Conservation (phyloP, 2,888 invertebrate species). For the Hemistola chrysoprasaria region DNA sequence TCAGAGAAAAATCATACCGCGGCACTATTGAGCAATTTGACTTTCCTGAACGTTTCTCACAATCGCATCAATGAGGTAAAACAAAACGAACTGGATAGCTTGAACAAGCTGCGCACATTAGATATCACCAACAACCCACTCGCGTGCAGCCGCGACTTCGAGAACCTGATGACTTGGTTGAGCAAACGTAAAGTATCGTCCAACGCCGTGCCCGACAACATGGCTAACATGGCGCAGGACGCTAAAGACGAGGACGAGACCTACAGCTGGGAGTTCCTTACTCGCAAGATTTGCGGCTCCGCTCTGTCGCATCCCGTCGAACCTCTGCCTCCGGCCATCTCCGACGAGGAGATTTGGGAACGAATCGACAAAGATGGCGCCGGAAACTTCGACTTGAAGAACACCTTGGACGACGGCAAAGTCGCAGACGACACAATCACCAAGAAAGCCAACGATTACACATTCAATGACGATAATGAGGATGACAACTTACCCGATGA, state of each 20-base stretch:
- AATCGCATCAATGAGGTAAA: constrained; percentile 83
- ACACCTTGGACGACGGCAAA: constrained; percentile 68
- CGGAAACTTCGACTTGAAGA: constrained; percentile 68
- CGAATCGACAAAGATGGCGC: constrained; percentile 64
- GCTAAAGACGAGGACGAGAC: constrained; percentile 57
- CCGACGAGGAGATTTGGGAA: constrained; percentile 76
- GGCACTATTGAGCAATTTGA: constrained; percentile 78
- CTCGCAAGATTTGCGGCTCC: constrained; percentile 67
- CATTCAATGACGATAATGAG: constrained; percentile 48
- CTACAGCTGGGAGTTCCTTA: constrained; percentile 75
- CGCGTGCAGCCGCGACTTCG: constrained; percentile 86
- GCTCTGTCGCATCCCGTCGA: constrained; percentile 58
- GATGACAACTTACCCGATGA: constrained; percentile 58
- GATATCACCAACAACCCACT: constrained; percentile 86
- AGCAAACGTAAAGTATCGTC: constrained; percentile 82
- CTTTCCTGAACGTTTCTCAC: constrained; percentile 81
- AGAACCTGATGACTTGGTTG: constrained; percentile 85
- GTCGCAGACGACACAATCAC: constrained; percentile 45
- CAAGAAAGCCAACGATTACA: constrained; percentile 32
- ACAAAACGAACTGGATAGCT: constrained; percentile 81
- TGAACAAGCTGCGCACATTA: constrained; percentile 80
- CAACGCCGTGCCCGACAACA: constrained; percentile 59
- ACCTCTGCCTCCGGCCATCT: constrained; percentile 52
- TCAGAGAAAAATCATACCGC: constrained; percentile 70
- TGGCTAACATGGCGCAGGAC: constrained; percentile 66